A percentile compares a stretch with the other conserved stretches of the same genome.
Evolutionary conservation across 2,888 invertebrate genomes (phyloP).

Genomic region (Tenthredo scrophulariae): DNA sequence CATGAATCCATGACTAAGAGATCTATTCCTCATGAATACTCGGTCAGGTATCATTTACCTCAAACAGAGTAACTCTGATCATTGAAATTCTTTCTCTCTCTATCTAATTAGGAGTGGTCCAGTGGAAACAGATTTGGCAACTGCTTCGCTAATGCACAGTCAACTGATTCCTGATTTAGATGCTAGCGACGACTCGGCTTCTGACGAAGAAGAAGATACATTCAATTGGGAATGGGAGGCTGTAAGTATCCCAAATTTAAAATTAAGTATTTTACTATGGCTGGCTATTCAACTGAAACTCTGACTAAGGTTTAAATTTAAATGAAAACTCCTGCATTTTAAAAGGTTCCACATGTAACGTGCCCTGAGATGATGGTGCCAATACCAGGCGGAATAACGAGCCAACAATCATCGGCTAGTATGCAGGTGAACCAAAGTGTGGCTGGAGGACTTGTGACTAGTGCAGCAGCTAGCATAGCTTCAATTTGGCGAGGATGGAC

Average conservation of each 20-base stretch:
- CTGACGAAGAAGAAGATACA: slow-evolving; percentile 86
- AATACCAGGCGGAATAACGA: slow-evolving; percentile 72
- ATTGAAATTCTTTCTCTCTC: not conserved
- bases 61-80: not conserved
- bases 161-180: slow-evolving; percentile 83
- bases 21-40: not conserved
- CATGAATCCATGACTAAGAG: slow-evolving; percentile 29
- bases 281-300: not conserved
- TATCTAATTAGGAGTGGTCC: slow-evolving; percentile 80
- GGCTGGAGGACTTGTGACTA: slow-evolving; percentile 88
- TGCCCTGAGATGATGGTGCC: slow-evolving; percentile 79
- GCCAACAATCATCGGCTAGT: slow-evolving; percentile 72
- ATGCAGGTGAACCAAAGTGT: slow-evolving; percentile 80
- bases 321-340: not conserved
- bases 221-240: slow-evolving; percentile 91
- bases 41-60: not conserved
- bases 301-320: not conserved
- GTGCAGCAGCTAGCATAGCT: slow-evolving; percentile 90
- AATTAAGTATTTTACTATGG: not conserved
- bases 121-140: slow-evolving; percentile 81
- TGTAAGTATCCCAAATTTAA: slow-evolving; percentile 78
- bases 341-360: slow-evolving; percentile 80
- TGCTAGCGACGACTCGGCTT: slow-evolving; percentile 84
- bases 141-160: slow-evolving; percentile 83
- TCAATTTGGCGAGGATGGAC: slow-evolving; percentile 90